Conservation (phyloP, 2,888 invertebrate species). For the Cephus rjabovi region DNA sequence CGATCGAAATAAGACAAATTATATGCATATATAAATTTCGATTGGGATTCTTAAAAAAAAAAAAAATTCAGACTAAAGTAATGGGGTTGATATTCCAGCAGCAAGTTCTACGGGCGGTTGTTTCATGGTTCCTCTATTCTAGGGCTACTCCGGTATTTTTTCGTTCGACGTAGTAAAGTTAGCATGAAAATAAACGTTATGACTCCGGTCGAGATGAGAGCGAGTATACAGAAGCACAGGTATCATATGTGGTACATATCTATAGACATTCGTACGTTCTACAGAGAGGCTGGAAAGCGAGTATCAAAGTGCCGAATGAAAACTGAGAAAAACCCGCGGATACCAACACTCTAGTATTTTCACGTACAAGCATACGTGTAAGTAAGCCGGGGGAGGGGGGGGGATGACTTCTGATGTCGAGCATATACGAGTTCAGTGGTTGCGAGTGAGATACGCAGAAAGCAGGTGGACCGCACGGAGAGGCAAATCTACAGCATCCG, state of each 20-base stretch:
- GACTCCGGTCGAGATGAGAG: slow-evolving; percentile 40
- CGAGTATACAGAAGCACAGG: slow-evolving; percentile 23
- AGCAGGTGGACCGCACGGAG: slow-evolving; percentile 15
- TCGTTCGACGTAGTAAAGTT: slow-evolving; percentile 43
- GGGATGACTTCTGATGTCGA: not conserved
- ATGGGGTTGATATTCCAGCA: not conserved
- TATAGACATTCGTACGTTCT: not conserved
- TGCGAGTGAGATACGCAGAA: not conserved
- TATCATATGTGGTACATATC: not conserved
- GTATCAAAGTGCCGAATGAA: slow-evolving; percentile 27
- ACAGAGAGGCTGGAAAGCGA: slow-evolving; percentile 18
- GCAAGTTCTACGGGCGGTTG: not conserved
- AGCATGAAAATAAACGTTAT: slow-evolving; percentile 51
- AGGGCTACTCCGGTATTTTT: slow-evolving; percentile 31
- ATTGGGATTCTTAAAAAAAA: not conserved
- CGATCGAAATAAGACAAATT: not conserved
- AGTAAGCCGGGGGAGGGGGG: too few relatives aligned
- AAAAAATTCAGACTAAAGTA: not conserved
- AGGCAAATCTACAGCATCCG: slow-evolving; percentile 9
- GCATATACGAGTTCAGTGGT: not conserved
- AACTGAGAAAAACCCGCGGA: slow-evolving; percentile 24
- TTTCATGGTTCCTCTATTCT: not conserved
- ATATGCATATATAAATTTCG: not conserved
- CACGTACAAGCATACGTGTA: not conserved
- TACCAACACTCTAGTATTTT: slow-evolving; percentile 13